A percentile compares a stretch with the other conserved stretches of the same genome.
These are phyloP conservation scores for Pseudomyrmex dendroicus DNA, from an alignment of 1,140 invertebrate genomes.

Conservation along the genomic window DNA sequence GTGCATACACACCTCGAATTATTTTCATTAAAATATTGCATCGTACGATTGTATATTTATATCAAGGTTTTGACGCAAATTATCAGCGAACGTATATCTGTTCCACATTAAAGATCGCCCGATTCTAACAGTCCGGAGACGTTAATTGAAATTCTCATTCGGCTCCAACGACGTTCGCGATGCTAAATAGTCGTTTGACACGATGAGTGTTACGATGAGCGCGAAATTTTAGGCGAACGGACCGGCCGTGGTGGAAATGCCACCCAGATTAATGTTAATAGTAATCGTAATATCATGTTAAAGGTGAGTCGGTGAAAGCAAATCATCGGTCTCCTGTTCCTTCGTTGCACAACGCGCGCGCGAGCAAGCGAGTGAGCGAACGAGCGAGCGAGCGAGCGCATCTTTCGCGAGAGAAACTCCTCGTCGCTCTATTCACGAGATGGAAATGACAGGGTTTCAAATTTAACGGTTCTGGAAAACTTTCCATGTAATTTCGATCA, in stretches of 20 bases:
- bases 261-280: slow-evolving; percentile 76
- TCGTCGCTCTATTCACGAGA: slow-evolving; percentile 20
- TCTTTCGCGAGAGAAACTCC: neutral
- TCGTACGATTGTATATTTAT: neutral
- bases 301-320: slow-evolving; percentile 81
- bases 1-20: neutral
- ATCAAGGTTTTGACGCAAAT: neutral
- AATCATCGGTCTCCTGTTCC: slow-evolving; percentile 73
- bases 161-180: neutral
- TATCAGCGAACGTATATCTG: neutral
- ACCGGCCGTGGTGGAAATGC: slow-evolving; percentile 69
- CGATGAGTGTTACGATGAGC: neutral
- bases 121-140: neutral
- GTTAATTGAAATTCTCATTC: slow-evolving; percentile 26
- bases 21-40: neutral
- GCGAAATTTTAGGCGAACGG: slow-evolving; percentile 72
- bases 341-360: slow-evolving; percentile 67
- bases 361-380: neutral
- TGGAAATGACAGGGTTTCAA: slow-evolving; percentile 27
- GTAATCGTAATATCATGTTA: slow-evolving; percentile 80
- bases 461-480: slow-evolving; percentile 27
- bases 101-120: neutral
- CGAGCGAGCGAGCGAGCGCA: slow-evolving; percentile 45
- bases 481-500: neutral
- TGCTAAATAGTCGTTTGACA: slow-evolving; percentile 28